Evolutionary conservation across 2,888 invertebrate species (phyloP).

Genomic region (Pollenia amentaria): DNA sequence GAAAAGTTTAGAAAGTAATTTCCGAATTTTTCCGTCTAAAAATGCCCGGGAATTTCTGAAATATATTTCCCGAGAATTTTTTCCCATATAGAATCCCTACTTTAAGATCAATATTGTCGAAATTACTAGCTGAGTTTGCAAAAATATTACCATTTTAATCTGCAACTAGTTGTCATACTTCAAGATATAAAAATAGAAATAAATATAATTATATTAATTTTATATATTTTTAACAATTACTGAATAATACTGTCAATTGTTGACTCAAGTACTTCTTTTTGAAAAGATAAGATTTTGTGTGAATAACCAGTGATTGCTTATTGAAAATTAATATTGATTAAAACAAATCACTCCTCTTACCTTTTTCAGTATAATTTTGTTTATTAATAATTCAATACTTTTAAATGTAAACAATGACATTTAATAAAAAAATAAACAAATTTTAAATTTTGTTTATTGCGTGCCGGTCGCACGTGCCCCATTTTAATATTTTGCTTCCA

Average conservation of each 20-base stretch:
- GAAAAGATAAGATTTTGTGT: not conserved
- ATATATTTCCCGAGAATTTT: too few relatives aligned
- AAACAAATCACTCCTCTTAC: not conserved
- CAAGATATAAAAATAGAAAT: not conserved
- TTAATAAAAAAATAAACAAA: too few relatives aligned
- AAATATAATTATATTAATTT: not conserved
- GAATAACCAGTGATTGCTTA: not conserved
- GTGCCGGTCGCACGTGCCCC: too few relatives aligned
- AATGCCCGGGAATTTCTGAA: too few relatives aligned
- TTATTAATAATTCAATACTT: not conserved
- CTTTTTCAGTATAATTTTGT: not conserved
- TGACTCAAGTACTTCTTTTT: not conserved
- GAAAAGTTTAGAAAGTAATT: too few relatives aligned
- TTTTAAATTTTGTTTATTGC: too few relatives aligned
- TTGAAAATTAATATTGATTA: not conserved
- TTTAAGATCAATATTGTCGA: too few relatives aligned
- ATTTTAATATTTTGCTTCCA: too few relatives aligned
- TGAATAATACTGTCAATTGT: not conserved
- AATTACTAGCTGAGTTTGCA: too few relatives aligned
- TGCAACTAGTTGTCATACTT: not conserved
- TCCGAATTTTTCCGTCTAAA: too few relatives aligned
- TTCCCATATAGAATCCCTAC: too few relatives aligned
- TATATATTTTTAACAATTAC: not conserved
- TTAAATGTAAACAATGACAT: not conserved
- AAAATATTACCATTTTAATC: too few relatives aligned